Percentiles rank a stretch among this genome's conserved stretches.
Conservation (phyloP, 2,113 vertebrate species). For the Recurvirostra avosetta region DNA sequence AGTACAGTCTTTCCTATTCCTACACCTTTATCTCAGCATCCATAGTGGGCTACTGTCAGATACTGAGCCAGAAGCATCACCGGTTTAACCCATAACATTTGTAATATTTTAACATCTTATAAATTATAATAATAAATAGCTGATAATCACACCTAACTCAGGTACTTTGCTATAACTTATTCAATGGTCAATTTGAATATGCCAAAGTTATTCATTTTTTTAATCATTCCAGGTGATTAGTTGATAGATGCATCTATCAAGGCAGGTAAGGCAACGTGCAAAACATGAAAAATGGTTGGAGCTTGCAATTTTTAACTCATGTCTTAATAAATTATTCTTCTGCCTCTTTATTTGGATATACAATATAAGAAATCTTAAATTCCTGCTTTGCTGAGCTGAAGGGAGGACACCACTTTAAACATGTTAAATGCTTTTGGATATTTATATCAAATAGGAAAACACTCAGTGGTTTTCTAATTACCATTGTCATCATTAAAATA, state of each 20-base stretch:
- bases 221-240: neutral
- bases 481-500: neutral
- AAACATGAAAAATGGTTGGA: neutral
- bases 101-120: neutral
- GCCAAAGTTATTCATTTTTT: neutral
- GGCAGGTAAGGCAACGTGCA: neutral
- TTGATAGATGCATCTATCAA: neutral
- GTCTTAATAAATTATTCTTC: neutral
- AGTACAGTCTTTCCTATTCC: neutral
- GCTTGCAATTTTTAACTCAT: neutral
- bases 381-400: neutral
- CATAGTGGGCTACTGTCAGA: neutral
- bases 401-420: neutral
- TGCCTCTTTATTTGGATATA: neutral
- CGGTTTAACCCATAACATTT: neutral
- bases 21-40: neutral
- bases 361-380: neutral
- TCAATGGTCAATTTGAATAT: neutral
- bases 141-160: neutral
- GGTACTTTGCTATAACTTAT: neutral
- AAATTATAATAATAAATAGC: neutral
- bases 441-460: neutral
- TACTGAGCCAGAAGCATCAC: neutral
- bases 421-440: neutral
- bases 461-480: neutral